Percentiles rank a stretch among this genome's conserved stretches.
Evolutionary conservation across 2,888 invertebrate species (phyloP).

Genomic region (Baronia brevicornis): DNA sequence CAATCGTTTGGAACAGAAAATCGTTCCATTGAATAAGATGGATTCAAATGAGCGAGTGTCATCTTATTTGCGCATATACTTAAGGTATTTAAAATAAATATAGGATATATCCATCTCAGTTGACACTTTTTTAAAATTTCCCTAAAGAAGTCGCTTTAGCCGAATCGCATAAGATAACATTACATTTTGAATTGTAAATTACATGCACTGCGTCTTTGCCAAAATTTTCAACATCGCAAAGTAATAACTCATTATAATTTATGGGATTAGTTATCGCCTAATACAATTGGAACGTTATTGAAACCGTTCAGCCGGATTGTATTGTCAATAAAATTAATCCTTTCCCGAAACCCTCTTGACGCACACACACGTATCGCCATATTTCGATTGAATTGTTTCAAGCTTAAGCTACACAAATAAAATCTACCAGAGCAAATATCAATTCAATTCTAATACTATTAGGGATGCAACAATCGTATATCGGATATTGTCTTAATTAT

Average conservation of each 20-base stretch:
- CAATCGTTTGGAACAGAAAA: no score
- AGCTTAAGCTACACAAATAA: constrained; percentile 60
- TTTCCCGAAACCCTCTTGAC: constrained; percentile 40
- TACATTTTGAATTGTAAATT: no score
- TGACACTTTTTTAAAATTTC: no score
- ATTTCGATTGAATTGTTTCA: constrained; percentile 64
- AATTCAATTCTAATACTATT: constrained; percentile 45
- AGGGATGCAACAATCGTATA: constrained; percentile 23
- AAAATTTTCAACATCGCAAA: constrained; percentile 1
- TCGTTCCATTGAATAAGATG: no score
- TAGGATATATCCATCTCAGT: no score
- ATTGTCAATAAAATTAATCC: constrained; percentile 63
- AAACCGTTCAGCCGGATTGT: constrained; percentile 48
- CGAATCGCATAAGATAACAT: no score
- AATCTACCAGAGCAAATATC: constrained; percentile 55
- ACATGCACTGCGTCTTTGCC: no score
- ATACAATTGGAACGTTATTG: constrained; percentile 42
- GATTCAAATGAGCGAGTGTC: no score
- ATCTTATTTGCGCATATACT: no score
- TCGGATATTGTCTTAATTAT: no score
- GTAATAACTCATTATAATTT: constrained; percentile 15
- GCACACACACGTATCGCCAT: constrained; percentile 41
- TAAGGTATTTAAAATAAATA: no score
- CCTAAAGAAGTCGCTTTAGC: no score
- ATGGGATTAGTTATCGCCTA: constrained; percentile 24